These are phyloP conservation scores for Mystacornis crossleyi DNA, from an alignment of 2,113 vertebrate species.

Conservation along the genomic window DNA sequence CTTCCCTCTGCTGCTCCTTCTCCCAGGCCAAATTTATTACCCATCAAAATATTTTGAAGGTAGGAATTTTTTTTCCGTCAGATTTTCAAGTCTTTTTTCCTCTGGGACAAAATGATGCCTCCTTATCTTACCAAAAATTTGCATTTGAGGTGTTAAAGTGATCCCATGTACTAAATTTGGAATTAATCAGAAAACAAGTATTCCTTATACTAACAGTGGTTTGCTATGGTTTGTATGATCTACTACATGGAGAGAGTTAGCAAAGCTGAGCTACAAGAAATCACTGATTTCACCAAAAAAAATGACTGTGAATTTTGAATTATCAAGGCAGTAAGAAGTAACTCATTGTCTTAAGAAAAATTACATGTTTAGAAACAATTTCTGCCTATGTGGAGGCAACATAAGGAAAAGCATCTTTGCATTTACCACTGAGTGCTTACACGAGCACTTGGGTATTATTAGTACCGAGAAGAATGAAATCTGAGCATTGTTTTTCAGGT, in stretches of 20 bases:
- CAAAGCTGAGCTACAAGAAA: not conserved
- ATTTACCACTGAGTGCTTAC: not conserved
- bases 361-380: not conserved
- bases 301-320: not conserved
- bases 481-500: not conserved
- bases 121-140: not conserved
- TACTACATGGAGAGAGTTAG: not conserved
- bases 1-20: not conserved
- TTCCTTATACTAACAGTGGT: not conserved
- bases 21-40: not conserved
- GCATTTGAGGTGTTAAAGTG: not conserved
- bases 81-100: not conserved
- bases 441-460: not conserved
- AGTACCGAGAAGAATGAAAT: not conserved
- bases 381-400: not conserved
- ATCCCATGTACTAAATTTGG: not conserved
- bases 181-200: not conserved
- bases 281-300: not conserved
- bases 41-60: not conserved
- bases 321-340: not conserved
- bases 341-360: not conserved
- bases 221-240: not conserved
- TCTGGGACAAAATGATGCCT: not conserved
- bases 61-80: fast-evolving
- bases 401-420: not conserved